These are phyloP conservation scores for Pan paniscus DNA, from an alignment of 2,113 vertebrate species.

Conservation along the genomic window DNA sequence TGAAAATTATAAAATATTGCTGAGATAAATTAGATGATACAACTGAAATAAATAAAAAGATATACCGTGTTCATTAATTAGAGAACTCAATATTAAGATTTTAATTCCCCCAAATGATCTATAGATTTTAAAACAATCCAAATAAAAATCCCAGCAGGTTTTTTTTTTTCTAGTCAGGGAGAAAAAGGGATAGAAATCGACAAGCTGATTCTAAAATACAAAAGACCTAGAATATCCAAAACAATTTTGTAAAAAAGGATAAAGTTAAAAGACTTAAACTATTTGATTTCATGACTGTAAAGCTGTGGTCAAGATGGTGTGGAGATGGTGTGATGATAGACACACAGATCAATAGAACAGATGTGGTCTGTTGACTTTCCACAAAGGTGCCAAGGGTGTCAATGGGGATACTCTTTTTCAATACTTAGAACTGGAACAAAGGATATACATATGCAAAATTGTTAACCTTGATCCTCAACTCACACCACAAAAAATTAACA, in stretches of 20 bases:
- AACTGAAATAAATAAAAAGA: neutral
- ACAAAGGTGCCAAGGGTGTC: neutral
- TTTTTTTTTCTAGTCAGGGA: too few relatives aligned
- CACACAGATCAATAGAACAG: neutral
- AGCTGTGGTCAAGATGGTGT: neutral
- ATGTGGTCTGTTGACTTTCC: neutral
- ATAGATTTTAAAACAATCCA: neutral
- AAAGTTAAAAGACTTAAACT: neutral
- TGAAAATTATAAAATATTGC: constrained; percentile 18
- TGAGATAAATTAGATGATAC: neutral
- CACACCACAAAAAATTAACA: neutral
- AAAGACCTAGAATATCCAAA: neutral
- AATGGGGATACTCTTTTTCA: neutral
- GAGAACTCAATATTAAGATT: neutral
- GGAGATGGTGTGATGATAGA: neutral
- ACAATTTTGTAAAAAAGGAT: neutral
- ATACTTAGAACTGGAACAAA: neutral
- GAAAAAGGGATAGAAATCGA: neutral
- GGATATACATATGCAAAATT: neutral
- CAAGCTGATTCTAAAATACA: neutral
- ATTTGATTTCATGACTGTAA: neutral
- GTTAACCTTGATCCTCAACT: neutral
- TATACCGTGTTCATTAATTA: constrained; percentile 4
- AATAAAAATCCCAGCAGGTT: neutral
- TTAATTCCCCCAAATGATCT: neutral